Base-by-base conservation (phyloP, 1,140 invertebrate genomes). In the Penaeus vannamei region DNA sequence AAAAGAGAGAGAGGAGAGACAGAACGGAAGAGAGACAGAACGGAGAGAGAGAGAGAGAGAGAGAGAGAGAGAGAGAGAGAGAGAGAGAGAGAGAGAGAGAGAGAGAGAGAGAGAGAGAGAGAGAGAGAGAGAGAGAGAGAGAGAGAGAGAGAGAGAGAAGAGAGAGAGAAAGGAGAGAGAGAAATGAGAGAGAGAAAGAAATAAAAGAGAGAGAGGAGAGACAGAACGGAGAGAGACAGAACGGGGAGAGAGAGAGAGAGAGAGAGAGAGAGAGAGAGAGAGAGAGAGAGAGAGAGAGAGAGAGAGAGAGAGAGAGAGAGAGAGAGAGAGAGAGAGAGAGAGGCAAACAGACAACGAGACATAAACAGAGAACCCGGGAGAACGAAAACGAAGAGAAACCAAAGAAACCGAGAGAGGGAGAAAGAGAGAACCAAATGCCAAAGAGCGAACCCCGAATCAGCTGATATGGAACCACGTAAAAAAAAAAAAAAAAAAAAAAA, bases 31-130 rank as follows among this genome's bases (percentile, higher is more conserved):
- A n/a, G n/a, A 19, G n/a, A n/a, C 17, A n/a, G n/a, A 64, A 19
- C 17, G n/a, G 62, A 64, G 62, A 64, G 62, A 64, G 62, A 64
- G 62, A 64, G 62, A 64, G 62, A 64, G 62, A 64, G 62, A 64
- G 62, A n/a, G 62, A 64, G 62, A 64, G 62, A 64, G 62, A n/a
- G n/a, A 64, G n/a, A 64, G n/a, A 10, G 53, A 66, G 92, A 90
- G 36, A 46, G 20, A 10, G 90, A 89, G 32, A 91, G 62, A 64
- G n/a, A 64, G n/a, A 64, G 62, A 64, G 62, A 64, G n/a, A 64
- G n/a, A n/a, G n/a, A n/a, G n/a, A n/a, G 23, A 81, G 42, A 91
- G 69, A 83, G 90, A 92, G 22, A 80, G 36, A n/a, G 91, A 91
- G 3, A 66, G 90, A 87, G 77, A 85, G 29, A 86, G 87, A 82